Evolutionary conservation across 2,797 vertebrate species (phyloP), one percentile per base, ranked within the genome.

Genomic region (Lacerta bilineata): DNA sequence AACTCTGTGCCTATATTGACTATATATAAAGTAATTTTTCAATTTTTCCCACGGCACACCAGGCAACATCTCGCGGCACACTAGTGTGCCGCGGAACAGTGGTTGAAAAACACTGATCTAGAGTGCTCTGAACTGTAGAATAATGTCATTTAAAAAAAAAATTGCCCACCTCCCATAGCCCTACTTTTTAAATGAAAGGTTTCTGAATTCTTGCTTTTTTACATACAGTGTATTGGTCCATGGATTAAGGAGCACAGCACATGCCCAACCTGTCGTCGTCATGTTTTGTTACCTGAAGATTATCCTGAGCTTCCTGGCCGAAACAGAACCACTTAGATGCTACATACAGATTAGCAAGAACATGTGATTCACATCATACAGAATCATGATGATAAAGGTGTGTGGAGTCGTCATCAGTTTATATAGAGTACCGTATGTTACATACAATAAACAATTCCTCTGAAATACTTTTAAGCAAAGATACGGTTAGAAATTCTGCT

Each of bases 211-310:
- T 91, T 66, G n/a, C 64, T 23, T 85, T 3, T 2, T 87, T 64
- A 0, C 66, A 93, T 95, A 68, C 96, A 99, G 99, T 99, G 99
- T 82, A 98, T 99, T 27, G 96, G 93, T 39, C 97, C 94, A 0
- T 98, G 98, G 98, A 97, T 98, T 80, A 98, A 97, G 93, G 97
- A 98, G 87, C 98, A 98, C 59, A 98, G 96, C 77, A 97, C 97
- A 18, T 99, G 99, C 93, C 99, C 99, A 0, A 98, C 98, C 82
- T 99, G 99, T 95, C 97, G 97, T 1, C 94, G 94, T 2, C 97
- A 96, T 0, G 95, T 96, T 0, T 93, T 98, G 23, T 91, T 97
- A 25, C 96, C 96, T 0, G 98, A 98, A 43, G 98, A 98, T 11
- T 98, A 98, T 84, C 98, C 98, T 0, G 90, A 90, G 43, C 96